Conservation (phyloP, 2,797 vertebrate genomes). For the Acestrorhynchus altus region DNA sequence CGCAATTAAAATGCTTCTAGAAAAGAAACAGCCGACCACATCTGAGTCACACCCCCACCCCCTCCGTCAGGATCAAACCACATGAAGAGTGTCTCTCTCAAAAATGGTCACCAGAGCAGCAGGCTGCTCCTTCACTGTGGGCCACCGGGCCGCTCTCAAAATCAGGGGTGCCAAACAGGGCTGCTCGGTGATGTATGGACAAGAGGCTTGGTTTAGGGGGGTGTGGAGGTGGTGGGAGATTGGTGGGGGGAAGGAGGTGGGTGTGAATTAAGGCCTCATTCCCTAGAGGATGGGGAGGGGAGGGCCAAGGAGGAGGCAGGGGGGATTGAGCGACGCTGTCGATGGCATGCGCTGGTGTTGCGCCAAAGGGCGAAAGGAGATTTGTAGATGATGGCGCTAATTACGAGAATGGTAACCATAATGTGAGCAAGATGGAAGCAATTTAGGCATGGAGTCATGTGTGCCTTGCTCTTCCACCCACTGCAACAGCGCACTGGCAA, state of each 20-base stretch:
- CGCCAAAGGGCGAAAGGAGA: slow-evolving; percentile 86
- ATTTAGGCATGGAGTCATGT: slow-evolving; percentile 88
- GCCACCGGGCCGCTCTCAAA: slow-evolving; percentile 42
- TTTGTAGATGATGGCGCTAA: slow-evolving; percentile 90
- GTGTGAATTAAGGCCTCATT: slow-evolving; percentile 70
- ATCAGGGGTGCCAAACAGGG: slow-evolving; percentile 70
- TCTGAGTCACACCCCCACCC: slow-evolving; percentile 78
- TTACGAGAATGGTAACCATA: slow-evolving; percentile 88
- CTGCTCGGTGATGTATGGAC: slow-evolving; percentile 70
- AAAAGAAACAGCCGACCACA: slow-evolving; percentile 86
- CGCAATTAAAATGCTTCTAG: slow-evolving; percentile 90
- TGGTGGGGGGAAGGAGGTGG: slow-evolving; percentile 60
- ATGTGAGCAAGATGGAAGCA: slow-evolving; percentile 90
- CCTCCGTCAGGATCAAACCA: slow-evolving; percentile 83
- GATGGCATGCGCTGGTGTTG: slow-evolving; percentile 76
- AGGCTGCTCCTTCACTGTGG: neutral
- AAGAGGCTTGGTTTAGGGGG: slow-evolving; percentile 52
- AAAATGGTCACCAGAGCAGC: slow-evolving; percentile 83
- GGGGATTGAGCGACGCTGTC: slow-evolving; percentile 58
- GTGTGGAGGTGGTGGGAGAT: slow-evolving; percentile 40
- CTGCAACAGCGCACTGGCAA: slow-evolving; percentile 70
- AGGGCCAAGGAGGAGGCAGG: slow-evolving; percentile 65
- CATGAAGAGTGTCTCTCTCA: slow-evolving; percentile 84
- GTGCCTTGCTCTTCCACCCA: slow-evolving; percentile 85
- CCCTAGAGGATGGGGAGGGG: slow-evolving; percentile 71